Evolutionary conservation across 2,113 vertebrate species (phyloP).

Genomic region (Dolichallabes microphthalmus): DNA sequence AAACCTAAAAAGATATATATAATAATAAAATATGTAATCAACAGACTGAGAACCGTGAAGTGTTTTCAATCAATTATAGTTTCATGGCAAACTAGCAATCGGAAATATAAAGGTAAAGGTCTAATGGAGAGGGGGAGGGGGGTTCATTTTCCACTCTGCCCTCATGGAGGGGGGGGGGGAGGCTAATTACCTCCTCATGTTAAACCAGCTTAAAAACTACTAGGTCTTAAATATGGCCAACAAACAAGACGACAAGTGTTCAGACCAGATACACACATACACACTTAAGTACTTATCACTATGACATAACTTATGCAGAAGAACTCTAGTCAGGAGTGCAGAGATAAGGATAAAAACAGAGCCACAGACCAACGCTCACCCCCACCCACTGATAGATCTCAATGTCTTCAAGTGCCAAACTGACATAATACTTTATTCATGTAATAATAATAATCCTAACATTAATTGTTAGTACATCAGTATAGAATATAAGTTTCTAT

Average conservation of each 20-base stretch:
- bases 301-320: constrained; percentile 40
- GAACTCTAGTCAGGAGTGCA: constrained; percentile 61
- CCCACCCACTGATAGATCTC: constrained; percentile 30
- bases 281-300: constrained; percentile 5
- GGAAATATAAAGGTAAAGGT: background rate
- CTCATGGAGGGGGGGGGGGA: too few species aligned
- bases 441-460: background rate
- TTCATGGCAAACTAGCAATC: background rate
- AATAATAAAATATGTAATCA: too few species aligned
- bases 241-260: background rate
- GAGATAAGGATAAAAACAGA: constrained; percentile 66
- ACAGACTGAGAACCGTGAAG: background rate
- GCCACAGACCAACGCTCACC: constrained; percentile 50
- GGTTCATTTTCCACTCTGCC: constrained; percentile 64
- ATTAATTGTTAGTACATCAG: too few species aligned
- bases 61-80: background rate
- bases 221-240: constrained; percentile 2
- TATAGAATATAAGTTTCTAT: background rate
- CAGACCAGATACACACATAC: constrained; percentile 25
- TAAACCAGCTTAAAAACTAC: too few species aligned
- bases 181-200: too few species aligned
- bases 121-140: background rate
- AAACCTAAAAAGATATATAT: background rate
- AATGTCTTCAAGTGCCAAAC: background rate
- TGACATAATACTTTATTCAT: background rate